These are phyloP conservation scores for Chaitophorus viminalis DNA, from an alignment of 2,888 invertebrate species.

Conservation along the genomic window DNA sequence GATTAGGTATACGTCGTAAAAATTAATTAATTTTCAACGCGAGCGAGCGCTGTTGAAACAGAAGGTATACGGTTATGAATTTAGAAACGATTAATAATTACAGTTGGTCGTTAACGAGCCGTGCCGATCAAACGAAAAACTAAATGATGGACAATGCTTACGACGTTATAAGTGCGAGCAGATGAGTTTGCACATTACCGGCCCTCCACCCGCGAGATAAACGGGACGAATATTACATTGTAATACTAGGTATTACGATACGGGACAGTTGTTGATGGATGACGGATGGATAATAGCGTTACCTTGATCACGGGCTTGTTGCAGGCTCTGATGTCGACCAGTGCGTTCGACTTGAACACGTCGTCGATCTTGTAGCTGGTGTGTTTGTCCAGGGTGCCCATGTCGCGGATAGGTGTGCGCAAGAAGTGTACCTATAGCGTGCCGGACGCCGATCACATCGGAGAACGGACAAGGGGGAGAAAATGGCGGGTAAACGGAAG, in stretches of 20 bases:
- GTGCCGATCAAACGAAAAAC: not conserved
- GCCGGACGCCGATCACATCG: not conserved
- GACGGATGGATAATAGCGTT: slow-evolving; percentile 66
- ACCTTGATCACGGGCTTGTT: slow-evolving; percentile 77
- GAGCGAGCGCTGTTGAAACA: too few species aligned
- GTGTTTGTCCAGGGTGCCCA: slow-evolving; percentile 54
- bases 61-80: not conserved
- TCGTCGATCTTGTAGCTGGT: slow-evolving; percentile 50
- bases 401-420: not conserved
- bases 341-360: slow-evolving; percentile 62
- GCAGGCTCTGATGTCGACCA: slow-evolving; percentile 75
- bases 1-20: not conserved
- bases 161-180: too few species aligned
- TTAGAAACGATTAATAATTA: not conserved
- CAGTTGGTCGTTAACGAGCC: not conserved
- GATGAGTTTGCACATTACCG: too few species aligned
- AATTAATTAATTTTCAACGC: not conserved
- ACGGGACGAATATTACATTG: too few species aligned
- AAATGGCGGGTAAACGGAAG: not conserved
- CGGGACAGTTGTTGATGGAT: too few species aligned
- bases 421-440: too few species aligned
- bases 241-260: too few species aligned
- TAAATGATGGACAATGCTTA: too few species aligned
- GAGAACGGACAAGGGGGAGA: not conserved
- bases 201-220: too few species aligned